Conservation (phyloP, 2,797 vertebrate species). For the Macrochelys suwanniensis region DNA sequence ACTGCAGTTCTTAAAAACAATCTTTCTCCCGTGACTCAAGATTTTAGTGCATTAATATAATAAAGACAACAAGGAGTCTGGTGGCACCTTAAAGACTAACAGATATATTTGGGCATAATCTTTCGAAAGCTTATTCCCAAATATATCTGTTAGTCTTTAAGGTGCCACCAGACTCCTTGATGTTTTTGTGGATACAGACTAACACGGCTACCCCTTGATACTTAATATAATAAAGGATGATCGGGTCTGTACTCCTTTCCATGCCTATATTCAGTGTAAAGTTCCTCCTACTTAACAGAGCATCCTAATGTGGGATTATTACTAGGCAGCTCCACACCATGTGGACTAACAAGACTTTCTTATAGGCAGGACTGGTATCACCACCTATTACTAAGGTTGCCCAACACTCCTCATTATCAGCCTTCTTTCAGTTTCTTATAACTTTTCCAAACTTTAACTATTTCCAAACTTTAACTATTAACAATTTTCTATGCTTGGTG, state of each 20-base stretch:
- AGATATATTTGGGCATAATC: no score
- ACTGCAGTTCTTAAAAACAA: neutral
- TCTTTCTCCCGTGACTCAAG: neutral
- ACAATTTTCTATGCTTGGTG: neutral
- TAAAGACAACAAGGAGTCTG: neutral
- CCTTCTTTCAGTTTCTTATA: neutral
- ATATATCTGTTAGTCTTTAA: no score
- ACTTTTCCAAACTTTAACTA: neutral
- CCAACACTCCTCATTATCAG: neutral
- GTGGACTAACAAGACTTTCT: no score
- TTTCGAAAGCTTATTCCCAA: no score
- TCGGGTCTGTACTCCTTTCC: neutral
- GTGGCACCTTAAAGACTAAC: no score
- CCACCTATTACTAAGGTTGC: neutral
- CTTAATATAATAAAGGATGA: neutral
- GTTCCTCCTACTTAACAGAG: neutral
- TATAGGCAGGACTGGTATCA: neutral
- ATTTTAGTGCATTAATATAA: neutral
- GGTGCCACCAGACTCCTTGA: no score
- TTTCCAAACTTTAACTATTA: neutral
- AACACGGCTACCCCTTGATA: no score
- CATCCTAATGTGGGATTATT: neutral
- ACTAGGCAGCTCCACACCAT: neutral
- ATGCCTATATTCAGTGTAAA: neutral
- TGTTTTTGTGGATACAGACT: no score